These are phyloP conservation scores for Athripsodes cinereus DNA, from an alignment of 2,888 invertebrate genomes.

Conservation along the genomic window DNA sequence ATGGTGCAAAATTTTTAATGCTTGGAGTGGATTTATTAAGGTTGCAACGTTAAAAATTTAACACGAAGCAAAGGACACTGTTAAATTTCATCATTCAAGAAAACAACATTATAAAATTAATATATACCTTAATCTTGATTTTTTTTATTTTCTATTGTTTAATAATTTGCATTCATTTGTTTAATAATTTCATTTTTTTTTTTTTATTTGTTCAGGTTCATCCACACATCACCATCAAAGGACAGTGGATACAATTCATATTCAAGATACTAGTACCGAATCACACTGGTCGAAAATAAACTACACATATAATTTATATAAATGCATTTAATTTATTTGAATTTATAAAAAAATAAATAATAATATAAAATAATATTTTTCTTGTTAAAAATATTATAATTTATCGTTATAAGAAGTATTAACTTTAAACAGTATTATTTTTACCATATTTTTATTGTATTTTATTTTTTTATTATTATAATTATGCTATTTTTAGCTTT, in stretches of 20 bases:
- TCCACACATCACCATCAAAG: conserved; percentile 26
- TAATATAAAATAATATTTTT: not conserved
- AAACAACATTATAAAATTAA: not conserved
- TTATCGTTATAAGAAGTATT: not conserved
- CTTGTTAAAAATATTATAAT: not conserved
- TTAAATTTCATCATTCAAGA: not conserved
- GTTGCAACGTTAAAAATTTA: conserved; percentile 1
- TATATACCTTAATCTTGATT: not conserved
- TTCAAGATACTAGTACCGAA: conserved; percentile 24
- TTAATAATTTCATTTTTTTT: not conserved
- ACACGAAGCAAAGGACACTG: not conserved
- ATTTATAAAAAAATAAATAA: no score
- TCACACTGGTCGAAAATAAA: not conserved
- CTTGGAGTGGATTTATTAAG: conserved; percentile 15
- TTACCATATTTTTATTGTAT: no score
- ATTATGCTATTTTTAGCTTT: no score
- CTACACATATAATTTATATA: not conserved
- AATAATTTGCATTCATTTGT: no score
- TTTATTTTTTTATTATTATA: no score
- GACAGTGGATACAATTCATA: conserved; percentile 25
- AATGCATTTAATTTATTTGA: not conserved
- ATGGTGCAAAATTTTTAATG: conserved; percentile 15
- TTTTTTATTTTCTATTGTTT: no score
- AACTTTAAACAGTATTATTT: not conserved
- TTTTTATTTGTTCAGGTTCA: conserved; percentile 23